Percentiles rank a stretch among this genome's conserved stretches.
These are phyloP conservation scores for Cheirogaleus major DNA, from an alignment of 2,797 vertebrate species.

Conservation along the genomic window DNA sequence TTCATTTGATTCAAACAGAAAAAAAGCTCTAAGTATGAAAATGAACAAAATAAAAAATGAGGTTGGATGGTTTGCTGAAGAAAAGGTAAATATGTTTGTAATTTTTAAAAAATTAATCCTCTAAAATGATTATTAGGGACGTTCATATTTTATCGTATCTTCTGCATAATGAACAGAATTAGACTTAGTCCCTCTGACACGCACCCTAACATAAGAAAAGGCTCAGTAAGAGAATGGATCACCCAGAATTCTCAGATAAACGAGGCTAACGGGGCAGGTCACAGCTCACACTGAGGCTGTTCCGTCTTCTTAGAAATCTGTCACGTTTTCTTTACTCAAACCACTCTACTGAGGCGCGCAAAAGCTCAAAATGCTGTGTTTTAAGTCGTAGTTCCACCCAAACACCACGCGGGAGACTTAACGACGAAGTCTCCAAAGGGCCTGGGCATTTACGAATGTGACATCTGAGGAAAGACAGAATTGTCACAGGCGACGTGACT, in stretches of 20 bases:
- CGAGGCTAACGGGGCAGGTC: not conserved
- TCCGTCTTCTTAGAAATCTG: not conserved
- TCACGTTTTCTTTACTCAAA: not conserved
- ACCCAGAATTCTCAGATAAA: not conserved
- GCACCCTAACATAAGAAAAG: not conserved
- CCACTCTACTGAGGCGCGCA: not conserved
- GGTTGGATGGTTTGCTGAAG: not conserved
- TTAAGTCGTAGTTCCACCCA: not conserved
- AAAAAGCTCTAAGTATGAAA: not conserved
- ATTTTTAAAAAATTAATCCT: not conserved
- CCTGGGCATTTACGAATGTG: not conserved
- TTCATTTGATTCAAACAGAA: not conserved
- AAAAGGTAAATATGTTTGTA: not conserved
- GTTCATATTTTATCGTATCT: not conserved
- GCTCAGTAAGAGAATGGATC: not conserved
- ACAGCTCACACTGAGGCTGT: not conserved
- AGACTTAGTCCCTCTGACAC: not conserved
- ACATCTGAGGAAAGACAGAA: not conserved
- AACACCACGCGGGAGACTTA: not conserved
- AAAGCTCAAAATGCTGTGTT: not conserved
- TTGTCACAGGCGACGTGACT: not conserved
- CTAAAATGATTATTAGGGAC: not conserved
- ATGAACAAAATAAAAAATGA: not conserved
- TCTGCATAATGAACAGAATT: not conserved
- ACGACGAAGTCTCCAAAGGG: not conserved